Conservation (phyloP, 2,797 vertebrate genomes). For the Gymnothorax javanicus region DNA sequence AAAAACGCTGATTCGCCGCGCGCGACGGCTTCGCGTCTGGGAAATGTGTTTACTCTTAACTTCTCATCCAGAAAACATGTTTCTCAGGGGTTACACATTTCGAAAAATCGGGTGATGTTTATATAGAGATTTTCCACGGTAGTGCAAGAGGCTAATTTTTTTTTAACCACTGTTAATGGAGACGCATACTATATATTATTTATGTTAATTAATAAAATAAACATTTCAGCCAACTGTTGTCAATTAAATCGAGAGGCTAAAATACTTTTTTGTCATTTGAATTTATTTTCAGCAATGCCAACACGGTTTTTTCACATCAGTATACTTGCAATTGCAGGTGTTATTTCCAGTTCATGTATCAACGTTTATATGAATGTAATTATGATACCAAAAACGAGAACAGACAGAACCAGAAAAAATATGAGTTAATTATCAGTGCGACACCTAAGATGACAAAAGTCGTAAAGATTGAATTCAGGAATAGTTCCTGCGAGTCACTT, state of each 20-base stretch:
- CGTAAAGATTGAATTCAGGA: constrained; percentile 1
- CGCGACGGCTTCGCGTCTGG: neutral
- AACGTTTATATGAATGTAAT: no score
- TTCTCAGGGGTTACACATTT: neutral
- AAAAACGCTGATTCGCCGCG: neutral
- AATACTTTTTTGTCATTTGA: neutral
- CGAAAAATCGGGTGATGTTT: neutral
- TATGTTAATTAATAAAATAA: neutral
- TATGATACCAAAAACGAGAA: neutral
- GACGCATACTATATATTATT: neutral
- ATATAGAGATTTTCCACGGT: neutral
- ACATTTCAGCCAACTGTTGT: neutral
- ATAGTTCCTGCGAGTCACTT: neutral
- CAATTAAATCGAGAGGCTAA: no score
- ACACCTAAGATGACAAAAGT: neutral
- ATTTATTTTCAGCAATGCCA: neutral
- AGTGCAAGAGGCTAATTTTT: neutral
- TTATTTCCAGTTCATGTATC: neutral
- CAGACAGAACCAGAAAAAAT: constrained; percentile 21
- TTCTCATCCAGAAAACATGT: constrained; percentile 11
- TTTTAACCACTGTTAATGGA: neutral
- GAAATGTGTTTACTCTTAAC: constrained; percentile 21
- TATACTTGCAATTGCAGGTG: neutral
- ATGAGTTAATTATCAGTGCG: constrained; percentile 13
- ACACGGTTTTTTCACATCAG: neutral